Evolutionary conservation across 2,888 invertebrate genomes (phyloP), one percentile per base, ranked within the genome.

Genomic region (Lasioglossum malachurum): DNA sequence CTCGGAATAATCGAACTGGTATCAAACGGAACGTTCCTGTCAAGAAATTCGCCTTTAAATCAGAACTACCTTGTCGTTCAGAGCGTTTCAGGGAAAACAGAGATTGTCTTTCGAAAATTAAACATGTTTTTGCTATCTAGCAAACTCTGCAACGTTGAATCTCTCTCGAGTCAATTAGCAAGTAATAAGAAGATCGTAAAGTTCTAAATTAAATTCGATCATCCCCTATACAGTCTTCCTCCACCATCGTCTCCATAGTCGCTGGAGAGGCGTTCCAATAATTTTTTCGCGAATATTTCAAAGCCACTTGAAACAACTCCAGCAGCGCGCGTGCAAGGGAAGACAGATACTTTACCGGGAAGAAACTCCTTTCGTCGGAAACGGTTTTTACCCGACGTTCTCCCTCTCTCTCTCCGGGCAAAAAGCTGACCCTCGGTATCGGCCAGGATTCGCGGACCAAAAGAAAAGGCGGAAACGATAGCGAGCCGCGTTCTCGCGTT

Each of bases 231-330:
- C n/a, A 69, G 38, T 69, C 49, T 77, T 46, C 35, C 31, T 10
- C 27, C 64, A 5, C 4, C 44, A 3, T 23, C 35, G 53, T 49
- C 81, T 44, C 64, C 79, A 44, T 80, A 67, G 76, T 49, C 77
- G 53, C 31, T 69, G 77, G 60, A n/a, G 60, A n/a, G 41, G 64
- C 3, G 69, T 73, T 69, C 35, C 57, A 12, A 38, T 38, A 10
- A 69, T 38, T 69, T 69, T 38, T 78, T 69, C 71, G 83, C 83
- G 81, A 87, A 84, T 90, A 89, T 82, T 80, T 78, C 88, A 78
- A 77, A 83, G 75, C 79, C 82, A 87, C 90, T 67, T n/a, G 60
- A 44, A 44, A 38, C 10, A 82, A 78, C 46, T 67, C 49, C 12
- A 46, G 5, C 3, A n/a, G 27, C 46, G 23, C 31, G 49, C 60